Evolutionary conservation across 2,888 invertebrate species (phyloP).

Genomic region (Autographa pulchrina): DNA sequence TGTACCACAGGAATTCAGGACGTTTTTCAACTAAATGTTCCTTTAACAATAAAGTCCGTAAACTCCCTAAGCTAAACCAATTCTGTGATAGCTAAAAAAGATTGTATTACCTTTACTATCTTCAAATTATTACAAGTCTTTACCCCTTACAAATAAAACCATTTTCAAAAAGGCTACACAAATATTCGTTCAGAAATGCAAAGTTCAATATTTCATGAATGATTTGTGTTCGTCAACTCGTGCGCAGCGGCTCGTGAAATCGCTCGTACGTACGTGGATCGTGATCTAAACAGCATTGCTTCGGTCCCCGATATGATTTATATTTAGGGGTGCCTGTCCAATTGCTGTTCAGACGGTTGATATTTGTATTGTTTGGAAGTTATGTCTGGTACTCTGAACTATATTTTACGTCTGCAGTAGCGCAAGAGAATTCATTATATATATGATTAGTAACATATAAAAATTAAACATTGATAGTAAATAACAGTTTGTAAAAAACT

Average conservation of each 20-base stretch:
- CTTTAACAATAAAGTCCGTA: too few species aligned
- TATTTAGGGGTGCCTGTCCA: slow-evolving; percentile 36
- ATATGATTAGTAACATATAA: too few species aligned
- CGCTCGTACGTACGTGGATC: slow-evolving; percentile 45
- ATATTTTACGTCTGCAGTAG: too few species aligned
- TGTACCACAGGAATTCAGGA: too few species aligned
- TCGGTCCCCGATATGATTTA: slow-evolving; percentile 50
- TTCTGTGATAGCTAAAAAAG: too few species aligned
- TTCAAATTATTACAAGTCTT: not conserved
- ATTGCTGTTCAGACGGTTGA: slow-evolving; percentile 18
- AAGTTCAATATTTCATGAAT: slow-evolving; percentile 53
- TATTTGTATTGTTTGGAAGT: slow-evolving; percentile 25
- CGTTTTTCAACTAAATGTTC: too few species aligned
- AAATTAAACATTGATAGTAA: too few species aligned
- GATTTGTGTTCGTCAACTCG: slow-evolving; percentile 54
- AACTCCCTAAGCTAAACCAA: too few species aligned
- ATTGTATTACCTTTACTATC: not conserved
- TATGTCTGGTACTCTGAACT: not conserved
- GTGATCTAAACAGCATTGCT: slow-evolving; percentile 46
- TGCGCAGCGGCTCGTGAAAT: slow-evolving; percentile 58
- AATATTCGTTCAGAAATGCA: slow-evolving; percentile 35
- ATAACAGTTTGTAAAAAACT: too few species aligned
- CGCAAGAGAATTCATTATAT: too few species aligned
- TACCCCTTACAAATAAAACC: too few species aligned
- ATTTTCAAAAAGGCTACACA: slow-evolving; percentile 2